Evolutionary conservation across 1,140 invertebrate genomes (phyloP).

Genomic region (Brachionus paranguensis): DNA sequence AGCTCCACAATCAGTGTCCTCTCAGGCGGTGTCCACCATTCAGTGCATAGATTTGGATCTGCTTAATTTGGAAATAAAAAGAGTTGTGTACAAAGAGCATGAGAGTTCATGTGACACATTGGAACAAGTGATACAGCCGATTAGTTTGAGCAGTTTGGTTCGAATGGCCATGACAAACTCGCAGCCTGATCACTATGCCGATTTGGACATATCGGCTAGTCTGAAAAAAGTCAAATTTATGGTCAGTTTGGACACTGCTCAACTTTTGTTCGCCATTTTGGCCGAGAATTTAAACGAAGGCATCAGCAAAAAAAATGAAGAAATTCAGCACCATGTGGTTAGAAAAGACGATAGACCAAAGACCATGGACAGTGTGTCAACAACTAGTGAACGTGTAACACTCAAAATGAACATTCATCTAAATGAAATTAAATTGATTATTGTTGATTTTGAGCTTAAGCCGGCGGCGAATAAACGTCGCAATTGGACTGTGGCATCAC

Average conservation of each 20-base stretch:
- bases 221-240: neutral
- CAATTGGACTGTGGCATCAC: neutral
- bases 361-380: neutral
- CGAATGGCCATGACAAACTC: neutral
- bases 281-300: conserved; percentile 37
- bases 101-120: conserved; percentile 43
- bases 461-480: neutral
- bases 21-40: neutral
- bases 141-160: neutral
- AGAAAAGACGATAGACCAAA: neutral
- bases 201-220: neutral
- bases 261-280: conserved; percentile 26
- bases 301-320: neutral
- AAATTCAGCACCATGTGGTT: neutral
- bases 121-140: conserved; percentile 12
- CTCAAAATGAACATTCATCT: neutral
- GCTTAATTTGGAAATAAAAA: conserved; percentile 46
- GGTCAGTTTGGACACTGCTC: neutral
- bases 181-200: neutral
- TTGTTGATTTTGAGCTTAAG: neutral
- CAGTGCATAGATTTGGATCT: conserved; percentile 41
- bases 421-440: conserved; percentile 18
- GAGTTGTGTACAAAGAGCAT: conserved; percentile 53
- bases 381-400: neutral
- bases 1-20: neutral